Conservation (phyloP, 2,113 vertebrate species). For the Tragelaphus strepsiceros region DNA sequence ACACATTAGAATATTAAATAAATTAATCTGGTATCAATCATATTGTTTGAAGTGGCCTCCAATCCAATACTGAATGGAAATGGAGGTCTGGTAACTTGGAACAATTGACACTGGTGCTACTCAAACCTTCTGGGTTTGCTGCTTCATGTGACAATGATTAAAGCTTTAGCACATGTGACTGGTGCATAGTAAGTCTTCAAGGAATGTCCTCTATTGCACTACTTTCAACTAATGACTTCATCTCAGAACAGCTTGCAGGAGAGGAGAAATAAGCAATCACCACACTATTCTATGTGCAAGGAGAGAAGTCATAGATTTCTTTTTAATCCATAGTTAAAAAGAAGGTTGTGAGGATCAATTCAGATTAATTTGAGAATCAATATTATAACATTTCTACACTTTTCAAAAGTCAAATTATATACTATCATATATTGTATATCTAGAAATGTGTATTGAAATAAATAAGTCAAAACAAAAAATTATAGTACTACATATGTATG, state of each 20-base stretch:
- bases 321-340: not conserved
- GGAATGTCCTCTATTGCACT: not conserved
- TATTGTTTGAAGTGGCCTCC: constrained; percentile 29
- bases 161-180: not conserved
- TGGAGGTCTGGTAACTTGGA: not conserved
- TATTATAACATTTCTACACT: not conserved
- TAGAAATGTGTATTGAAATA: not conserved
- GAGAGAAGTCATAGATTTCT: not conserved
- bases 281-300: not conserved
- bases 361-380: not conserved
- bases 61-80: not conserved
- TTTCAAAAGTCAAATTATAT: not conserved
- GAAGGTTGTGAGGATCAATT: not conserved
- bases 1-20: constrained; percentile 32
- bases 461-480: not conserved
- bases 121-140: not conserved
- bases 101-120: not conserved
- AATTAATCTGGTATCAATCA: constrained; percentile 34
- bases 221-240: not conserved
- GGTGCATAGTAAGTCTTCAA: not conserved
- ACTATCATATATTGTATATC: not conserved
- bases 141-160: not conserved
- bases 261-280: not conserved
- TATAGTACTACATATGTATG: not conserved
- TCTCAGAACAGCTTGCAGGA: not conserved